A percentile compares a stretch with the other conserved stretches of the same genome.
phyloP scores from a whole-genome alignment of 2,888 invertebrate genomes.

The Laothoe populi region DNA sequence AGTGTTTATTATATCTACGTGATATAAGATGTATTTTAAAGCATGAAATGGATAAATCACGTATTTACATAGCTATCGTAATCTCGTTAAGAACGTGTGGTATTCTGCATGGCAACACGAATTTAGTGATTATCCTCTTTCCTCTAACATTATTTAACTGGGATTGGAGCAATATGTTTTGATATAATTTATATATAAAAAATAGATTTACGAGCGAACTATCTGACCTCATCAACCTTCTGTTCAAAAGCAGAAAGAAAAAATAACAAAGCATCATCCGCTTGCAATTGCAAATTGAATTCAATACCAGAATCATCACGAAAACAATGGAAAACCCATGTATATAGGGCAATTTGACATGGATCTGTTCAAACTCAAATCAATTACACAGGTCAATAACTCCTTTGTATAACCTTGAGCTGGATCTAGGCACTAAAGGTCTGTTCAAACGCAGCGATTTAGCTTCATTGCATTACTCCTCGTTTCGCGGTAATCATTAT shows the following conservation, averaged over 20 bases:
- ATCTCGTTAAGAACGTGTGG: constrained; percentile 4
- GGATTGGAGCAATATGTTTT: too few relatives aligned
- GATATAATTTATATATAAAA: too few relatives aligned
- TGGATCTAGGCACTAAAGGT: neutral
- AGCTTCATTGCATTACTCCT: neutral
- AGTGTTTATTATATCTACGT: neutral
- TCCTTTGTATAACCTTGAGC: constrained; percentile 6
- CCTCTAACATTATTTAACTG: too few relatives aligned
- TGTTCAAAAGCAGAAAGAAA: too few relatives aligned
- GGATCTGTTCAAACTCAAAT: neutral
- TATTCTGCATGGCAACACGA: neutral
- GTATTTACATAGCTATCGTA: neutral
- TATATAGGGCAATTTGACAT: neutral
- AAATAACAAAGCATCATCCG: too few relatives aligned
- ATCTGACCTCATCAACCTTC: too few relatives aligned
- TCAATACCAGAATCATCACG: too few relatives aligned
- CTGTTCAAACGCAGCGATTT: neutral
- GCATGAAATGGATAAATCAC: constrained; percentile 11
- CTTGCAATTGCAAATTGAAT: too few relatives aligned
- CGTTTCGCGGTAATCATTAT: neutral
- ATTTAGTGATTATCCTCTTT: neutral
- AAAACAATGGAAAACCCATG: too few relatives aligned
- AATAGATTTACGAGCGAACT: too few relatives aligned
- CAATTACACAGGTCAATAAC: neutral
- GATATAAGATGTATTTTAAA: neutral